A percentile compares a stretch with the other conserved stretches of the same genome.
Conservation (phyloP, 2,797 vertebrate species). For the Labeo calbasu region DNA sequence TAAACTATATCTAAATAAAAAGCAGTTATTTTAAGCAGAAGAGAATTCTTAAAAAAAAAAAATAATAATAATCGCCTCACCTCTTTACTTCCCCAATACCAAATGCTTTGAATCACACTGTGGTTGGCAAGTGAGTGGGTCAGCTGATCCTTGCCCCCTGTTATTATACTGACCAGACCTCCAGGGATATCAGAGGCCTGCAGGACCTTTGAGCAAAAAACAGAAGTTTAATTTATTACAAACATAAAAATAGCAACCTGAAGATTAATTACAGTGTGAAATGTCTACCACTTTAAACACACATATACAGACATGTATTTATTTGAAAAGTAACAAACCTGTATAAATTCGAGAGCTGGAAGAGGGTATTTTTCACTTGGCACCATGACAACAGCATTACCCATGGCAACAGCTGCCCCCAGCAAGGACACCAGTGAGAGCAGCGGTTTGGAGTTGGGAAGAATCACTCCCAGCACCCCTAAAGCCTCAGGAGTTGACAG, state of each 20-base stretch:
- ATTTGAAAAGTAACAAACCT: constrained; percentile 72
- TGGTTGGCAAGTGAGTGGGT: constrained; percentile 85
- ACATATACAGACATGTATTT: not conserved
- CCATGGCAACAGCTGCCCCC: constrained; percentile 81
- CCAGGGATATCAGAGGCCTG: constrained; percentile 81
- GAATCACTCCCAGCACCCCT: constrained; percentile 84
- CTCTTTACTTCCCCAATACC: constrained; percentile 89
- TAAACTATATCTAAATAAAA: no score
- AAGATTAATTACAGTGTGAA: not conserved
- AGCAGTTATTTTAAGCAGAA: no score
- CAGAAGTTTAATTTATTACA: not conserved
- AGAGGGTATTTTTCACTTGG: constrained; percentile 84
- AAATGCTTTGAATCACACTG: constrained; percentile 87
- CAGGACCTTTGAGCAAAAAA: constrained; percentile 77
- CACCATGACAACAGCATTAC: constrained; percentile 84
- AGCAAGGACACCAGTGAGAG: constrained; percentile 85
- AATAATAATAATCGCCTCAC: constrained; percentile 71
- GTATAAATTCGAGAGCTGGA: constrained; percentile 81
- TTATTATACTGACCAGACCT: constrained; percentile 86
- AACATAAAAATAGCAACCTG: not conserved
- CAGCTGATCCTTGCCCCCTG: constrained; percentile 83
- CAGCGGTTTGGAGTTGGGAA: constrained; percentile 82
- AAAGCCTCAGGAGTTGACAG: constrained; percentile 82
- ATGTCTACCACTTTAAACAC: not conserved
- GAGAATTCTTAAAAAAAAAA: no score